phyloP scores from a whole-genome alignment of 1,140 invertebrate species.

The Ladona fulva region DNA sequence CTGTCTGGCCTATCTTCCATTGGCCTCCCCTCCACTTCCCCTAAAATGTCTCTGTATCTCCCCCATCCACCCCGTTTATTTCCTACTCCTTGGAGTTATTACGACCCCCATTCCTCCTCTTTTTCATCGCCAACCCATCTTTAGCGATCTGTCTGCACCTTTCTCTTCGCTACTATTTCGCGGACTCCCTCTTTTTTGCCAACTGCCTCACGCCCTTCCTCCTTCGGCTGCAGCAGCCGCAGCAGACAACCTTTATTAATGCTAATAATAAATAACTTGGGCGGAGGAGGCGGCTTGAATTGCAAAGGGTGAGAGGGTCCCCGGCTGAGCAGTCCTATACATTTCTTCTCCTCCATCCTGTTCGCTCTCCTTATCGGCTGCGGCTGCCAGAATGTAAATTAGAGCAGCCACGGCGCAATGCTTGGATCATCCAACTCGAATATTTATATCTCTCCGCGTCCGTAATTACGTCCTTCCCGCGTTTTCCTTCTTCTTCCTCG shows the following conservation, averaged over 20 bases:
- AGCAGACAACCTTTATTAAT: background rate
- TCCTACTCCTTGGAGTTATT: no score
- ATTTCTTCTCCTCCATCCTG: background rate
- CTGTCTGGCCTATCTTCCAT: no score
- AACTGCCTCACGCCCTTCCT: background rate
- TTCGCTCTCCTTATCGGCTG: background rate
- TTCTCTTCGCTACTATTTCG: no score
- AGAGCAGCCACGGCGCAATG: background rate
- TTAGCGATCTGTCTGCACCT: no score
- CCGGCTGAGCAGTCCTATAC: background rate
- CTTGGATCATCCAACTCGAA: background rate
- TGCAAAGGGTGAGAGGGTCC: background rate
- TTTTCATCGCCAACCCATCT: no score
- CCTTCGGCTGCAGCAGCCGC: background rate
- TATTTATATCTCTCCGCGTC: background rate
- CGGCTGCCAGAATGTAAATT: constrained; percentile 8
- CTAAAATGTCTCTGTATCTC: no score
- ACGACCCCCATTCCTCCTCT: no score
- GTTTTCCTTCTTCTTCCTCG: background rate
- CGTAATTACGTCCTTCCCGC: background rate
- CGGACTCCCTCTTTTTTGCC: background rate
- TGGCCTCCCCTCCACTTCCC: no score
- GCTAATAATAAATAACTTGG: constrained; percentile 10
- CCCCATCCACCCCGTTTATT: no score
- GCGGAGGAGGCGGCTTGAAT: background rate